A percentile compares a stretch with the other conserved stretches of the same genome.
These are phyloP conservation scores for Choloepus didactylus DNA, from an alignment of 2,797 vertebrate species.

Conservation along the genomic window DNA sequence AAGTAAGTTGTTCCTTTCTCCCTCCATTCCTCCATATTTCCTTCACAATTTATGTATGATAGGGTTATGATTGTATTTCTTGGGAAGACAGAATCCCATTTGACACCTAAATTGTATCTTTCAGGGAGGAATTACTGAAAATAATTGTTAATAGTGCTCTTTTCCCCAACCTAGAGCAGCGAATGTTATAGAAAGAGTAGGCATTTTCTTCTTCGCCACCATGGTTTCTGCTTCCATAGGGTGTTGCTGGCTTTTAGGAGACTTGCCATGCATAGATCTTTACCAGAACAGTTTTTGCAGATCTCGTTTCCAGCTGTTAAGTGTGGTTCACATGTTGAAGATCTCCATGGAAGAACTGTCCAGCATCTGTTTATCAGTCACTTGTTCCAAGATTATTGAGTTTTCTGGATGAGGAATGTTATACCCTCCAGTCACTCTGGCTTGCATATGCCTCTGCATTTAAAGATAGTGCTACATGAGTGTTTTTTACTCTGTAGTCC, in stretches of 20 bases:
- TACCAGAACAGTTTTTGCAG: neutral
- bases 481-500: neutral
- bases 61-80: neutral
- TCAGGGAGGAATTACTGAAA: neutral
- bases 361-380: neutral
- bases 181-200: neutral
- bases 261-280: neutral
- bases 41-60: neutral
- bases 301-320: neutral
- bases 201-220: neutral
- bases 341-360: neutral
- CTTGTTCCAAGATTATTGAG: neutral
- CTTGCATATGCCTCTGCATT: neutral
- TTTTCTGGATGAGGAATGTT: neutral
- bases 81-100: conserved; percentile 21
- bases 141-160: neutral
- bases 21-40: neutral
- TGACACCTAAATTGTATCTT: neutral
- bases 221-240: neutral
- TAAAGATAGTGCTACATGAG: neutral
- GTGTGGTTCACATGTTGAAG: conserved; percentile 15
- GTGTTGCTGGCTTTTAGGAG: neutral
- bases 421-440: neutral
- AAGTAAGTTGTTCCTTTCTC: neutral
- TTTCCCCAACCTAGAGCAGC: neutral